phyloP scores from a whole-genome alignment of 2,888 invertebrate genomes.

The Hypena proboscidalis region DNA sequence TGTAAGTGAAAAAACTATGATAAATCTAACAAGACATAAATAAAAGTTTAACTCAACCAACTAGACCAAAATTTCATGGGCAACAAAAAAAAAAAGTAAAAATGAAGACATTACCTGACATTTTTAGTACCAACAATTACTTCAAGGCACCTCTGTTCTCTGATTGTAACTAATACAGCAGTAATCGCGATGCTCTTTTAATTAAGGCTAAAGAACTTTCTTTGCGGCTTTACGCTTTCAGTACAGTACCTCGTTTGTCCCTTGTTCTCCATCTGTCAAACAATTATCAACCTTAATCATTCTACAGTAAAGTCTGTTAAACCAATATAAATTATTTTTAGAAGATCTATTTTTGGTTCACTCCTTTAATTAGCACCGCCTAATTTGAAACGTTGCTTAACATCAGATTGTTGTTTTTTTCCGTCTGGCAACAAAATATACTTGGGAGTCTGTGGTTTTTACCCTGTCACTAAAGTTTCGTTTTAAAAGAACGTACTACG shows the following conservation, averaged over 20 bases:
- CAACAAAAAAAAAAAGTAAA: background rate
- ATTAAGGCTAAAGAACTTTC: conserved; percentile 70
- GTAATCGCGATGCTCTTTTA: conserved; percentile 74
- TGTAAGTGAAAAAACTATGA: too few species aligned
- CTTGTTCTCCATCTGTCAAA: conserved; percentile 21
- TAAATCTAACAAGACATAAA: too few species aligned
- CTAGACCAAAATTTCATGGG: too few species aligned
- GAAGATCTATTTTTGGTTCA: conserved; percentile 32
- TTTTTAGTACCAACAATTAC: conserved; percentile 21
- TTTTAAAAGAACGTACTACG: too few species aligned
- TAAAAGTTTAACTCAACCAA: too few species aligned
- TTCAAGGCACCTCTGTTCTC: conserved; percentile 46
- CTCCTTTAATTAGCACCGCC: conserved; percentile 42
- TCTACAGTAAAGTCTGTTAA: conserved; percentile 5
- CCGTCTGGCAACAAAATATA: conserved; percentile 5
- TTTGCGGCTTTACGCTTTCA: conserved; percentile 55
- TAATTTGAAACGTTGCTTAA: conserved; percentile 38
- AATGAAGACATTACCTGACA: background rate
- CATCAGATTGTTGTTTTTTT: conserved; percentile 20
- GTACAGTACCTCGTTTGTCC: conserved; percentile 45
- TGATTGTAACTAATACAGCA: conserved; percentile 68
- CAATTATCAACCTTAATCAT: conserved; percentile 10
- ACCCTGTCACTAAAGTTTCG: background rate
- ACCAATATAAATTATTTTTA: conserved; percentile 23
- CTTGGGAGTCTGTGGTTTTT: background rate